Percentiles rank a stretch among this genome's conserved stretches.
Evolutionary conservation across 2,113 vertebrate genomes (phyloP).

Genomic region (Cyphomyrus discorhynchus): DNA sequence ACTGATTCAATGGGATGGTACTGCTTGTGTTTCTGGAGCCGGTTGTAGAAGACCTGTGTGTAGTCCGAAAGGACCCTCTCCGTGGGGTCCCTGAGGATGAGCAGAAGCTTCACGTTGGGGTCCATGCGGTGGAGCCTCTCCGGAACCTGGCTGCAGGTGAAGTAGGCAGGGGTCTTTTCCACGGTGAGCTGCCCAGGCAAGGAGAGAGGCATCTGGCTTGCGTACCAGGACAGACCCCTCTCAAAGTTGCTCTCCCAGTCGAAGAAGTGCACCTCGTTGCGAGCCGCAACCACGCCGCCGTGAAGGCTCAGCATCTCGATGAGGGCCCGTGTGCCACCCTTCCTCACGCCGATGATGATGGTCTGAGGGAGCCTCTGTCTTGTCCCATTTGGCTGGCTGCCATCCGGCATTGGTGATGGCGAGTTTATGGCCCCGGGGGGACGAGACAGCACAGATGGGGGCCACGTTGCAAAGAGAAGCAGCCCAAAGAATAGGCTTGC

Average conservation of each 20-base stretch:
- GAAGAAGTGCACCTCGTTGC: constrained; percentile 95
- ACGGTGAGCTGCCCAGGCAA: constrained; percentile 78
- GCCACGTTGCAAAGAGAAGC: constrained; percentile 70
- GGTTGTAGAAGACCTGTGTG: constrained; percentile 92
- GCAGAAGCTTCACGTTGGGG: constrained; percentile 72
- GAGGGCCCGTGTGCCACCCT: constrained; percentile 88
- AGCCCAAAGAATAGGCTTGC: constrained; percentile 74
- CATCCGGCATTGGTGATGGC: constrained; percentile 32
- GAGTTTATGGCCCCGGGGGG: constrained; percentile 27
- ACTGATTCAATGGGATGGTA: constrained; percentile 80
- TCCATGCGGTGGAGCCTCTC: constrained; percentile 77
- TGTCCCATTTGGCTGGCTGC: constrained; percentile 65
- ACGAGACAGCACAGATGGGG: constrained; percentile 65
- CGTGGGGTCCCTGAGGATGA: constrained; percentile 88
- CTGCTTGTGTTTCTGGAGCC: constrained; percentile 84
- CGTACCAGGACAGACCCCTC: constrained; percentile 83
- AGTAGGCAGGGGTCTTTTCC: constrained; percentile 97
- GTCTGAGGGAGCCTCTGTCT: constrained; percentile 74
- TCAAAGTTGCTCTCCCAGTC: constrained; percentile 90
- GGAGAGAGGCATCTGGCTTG: constrained; percentile 85
- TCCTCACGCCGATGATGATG: constrained; percentile 92
- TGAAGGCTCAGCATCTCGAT: constrained; percentile 96
- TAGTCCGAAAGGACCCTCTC: constrained; percentile 94
- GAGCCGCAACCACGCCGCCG: constrained; percentile 73
- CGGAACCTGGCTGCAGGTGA: constrained; percentile 83